Evolutionary conservation across 2,797 vertebrate genomes (phyloP).

Genomic region (Tachyglossus aculeatus): DNA sequence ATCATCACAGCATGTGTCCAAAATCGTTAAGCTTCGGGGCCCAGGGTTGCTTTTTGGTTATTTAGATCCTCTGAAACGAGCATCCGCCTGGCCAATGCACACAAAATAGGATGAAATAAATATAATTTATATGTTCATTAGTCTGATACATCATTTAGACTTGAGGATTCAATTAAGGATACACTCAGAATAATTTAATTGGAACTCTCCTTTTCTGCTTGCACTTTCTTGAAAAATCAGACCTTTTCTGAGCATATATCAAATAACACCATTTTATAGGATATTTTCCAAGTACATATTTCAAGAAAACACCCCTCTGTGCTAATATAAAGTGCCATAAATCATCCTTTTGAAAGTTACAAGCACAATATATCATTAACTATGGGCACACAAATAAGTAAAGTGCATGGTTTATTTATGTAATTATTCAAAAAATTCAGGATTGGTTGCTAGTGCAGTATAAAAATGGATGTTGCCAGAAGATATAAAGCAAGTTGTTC

Average conservation of each 20-base stretch:
- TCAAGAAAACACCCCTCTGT: conserved; percentile 57
- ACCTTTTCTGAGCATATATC: conserved; percentile 49
- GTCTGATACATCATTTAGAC: conserved; percentile 40
- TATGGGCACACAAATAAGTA: conserved; percentile 51
- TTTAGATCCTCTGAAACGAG: conserved; percentile 19
- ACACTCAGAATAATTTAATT: conserved; percentile 56
- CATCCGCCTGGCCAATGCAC: not conserved
- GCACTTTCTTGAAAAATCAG: conserved; percentile 40
- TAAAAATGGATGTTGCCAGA: conserved; percentile 40
- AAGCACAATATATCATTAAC: conserved; percentile 50
- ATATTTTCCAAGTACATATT: conserved; percentile 51
- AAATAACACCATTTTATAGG: conserved; percentile 50
- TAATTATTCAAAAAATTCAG: conserved; percentile 59
- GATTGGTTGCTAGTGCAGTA: conserved; percentile 44
- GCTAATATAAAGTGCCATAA: conserved; percentile 43
- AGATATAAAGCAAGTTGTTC: conserved; percentile 7
- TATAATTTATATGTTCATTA: conserved; percentile 54
- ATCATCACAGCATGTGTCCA: conserved; percentile 9
- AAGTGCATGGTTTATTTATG: conserved; percentile 52
- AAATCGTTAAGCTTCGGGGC: conserved; percentile 5
- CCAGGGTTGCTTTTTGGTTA: not conserved
- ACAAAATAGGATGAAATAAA: conserved; percentile 31
- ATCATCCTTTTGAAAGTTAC: conserved; percentile 55
- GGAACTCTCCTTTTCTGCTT: conserved; percentile 33
- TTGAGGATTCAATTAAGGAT: conserved; percentile 58